These are phyloP conservation scores for Melanerpes aurifrons DNA, from an alignment of 2,113 vertebrate genomes.

Conservation along the genomic window DNA sequence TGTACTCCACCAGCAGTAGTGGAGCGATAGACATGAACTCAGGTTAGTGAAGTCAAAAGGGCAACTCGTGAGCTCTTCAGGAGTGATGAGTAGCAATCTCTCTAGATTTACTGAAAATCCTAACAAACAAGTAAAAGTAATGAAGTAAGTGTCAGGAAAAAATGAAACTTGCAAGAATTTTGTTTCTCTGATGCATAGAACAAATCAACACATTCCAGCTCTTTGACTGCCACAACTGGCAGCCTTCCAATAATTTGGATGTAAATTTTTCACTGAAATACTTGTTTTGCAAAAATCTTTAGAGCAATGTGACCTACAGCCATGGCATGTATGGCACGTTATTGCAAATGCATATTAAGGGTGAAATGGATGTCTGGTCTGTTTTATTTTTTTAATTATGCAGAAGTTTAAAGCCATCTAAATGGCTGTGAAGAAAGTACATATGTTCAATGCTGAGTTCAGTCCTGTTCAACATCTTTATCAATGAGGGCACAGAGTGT, in stretches of 20 bases:
- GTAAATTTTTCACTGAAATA: neutral
- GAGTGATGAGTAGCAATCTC: neutral
- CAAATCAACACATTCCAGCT: neutral
- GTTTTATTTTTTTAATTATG: neutral
- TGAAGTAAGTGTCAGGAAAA: neutral
- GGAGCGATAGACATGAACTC: neutral
- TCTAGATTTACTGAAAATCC: neutral
- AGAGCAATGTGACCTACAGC: neutral
- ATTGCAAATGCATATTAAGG: neutral
- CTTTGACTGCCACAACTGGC: fast-evolving
- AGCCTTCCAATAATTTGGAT: neutral
- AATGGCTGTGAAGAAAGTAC: neutral
- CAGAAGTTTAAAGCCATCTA: neutral
- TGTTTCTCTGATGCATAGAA: neutral
- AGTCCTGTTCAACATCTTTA: too few relatives aligned
- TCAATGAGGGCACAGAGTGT: too few relatives aligned
- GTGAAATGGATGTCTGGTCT: neutral
- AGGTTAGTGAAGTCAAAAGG: neutral
- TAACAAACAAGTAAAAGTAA: neutral
- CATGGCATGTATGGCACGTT: neutral
- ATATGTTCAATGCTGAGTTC: neutral
- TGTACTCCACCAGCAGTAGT: neutral
- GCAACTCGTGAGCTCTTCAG: neutral
- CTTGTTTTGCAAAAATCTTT: neutral
- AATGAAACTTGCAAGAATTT: neutral